Evolutionary conservation across 2,113 vertebrate species (phyloP).

Genomic region (Pholis gunnellus): DNA sequence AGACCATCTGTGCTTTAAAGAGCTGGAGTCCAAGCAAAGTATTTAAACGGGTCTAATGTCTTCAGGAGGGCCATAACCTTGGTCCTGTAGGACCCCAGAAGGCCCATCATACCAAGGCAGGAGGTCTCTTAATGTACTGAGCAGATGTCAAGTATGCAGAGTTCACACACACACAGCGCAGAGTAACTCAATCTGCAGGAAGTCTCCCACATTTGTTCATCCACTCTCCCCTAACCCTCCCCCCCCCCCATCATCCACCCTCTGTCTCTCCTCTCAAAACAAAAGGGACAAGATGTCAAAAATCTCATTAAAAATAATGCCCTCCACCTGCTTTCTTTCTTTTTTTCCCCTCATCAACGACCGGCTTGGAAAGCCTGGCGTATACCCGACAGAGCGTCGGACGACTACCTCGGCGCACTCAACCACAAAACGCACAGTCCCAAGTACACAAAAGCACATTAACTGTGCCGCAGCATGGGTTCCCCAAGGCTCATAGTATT

Average conservation of each 20-base stretch:
- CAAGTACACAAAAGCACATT: constrained; percentile 18
- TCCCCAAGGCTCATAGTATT: constrained; percentile 36
- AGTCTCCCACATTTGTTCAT: constrained; percentile 61
- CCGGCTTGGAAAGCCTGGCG: constrained; percentile 60
- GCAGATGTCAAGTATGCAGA: constrained; percentile 80
- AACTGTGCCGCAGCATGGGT: constrained; percentile 21
- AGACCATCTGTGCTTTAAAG: constrained; percentile 79
- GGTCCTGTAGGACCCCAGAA: constrained; percentile 69
- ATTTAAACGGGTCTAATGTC: constrained; percentile 73
- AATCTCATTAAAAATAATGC: constrained; percentile 82
- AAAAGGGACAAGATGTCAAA: constrained; percentile 75
- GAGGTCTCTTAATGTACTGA: constrained; percentile 77
- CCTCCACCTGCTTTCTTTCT: constrained; percentile 77
- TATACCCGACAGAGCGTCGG: constrained; percentile 3
- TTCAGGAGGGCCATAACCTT: constrained; percentile 74
- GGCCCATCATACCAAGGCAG: constrained; percentile 68
- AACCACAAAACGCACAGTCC: constrained; percentile 12
- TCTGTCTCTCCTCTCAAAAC: constrained; percentile 67
- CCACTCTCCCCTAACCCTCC: constrained; percentile 27
- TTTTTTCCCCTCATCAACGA: constrained; percentile 54
- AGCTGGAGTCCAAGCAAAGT: constrained; percentile 63
- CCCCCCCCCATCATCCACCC: constrained; percentile 27
- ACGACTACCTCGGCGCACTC: constrained; percentile 23
- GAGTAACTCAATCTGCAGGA: constrained; percentile 78
- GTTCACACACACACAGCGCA: constrained; percentile 48